Conservation (phyloP, 2,113 vertebrate genomes). For the Felis chaus region DNA sequence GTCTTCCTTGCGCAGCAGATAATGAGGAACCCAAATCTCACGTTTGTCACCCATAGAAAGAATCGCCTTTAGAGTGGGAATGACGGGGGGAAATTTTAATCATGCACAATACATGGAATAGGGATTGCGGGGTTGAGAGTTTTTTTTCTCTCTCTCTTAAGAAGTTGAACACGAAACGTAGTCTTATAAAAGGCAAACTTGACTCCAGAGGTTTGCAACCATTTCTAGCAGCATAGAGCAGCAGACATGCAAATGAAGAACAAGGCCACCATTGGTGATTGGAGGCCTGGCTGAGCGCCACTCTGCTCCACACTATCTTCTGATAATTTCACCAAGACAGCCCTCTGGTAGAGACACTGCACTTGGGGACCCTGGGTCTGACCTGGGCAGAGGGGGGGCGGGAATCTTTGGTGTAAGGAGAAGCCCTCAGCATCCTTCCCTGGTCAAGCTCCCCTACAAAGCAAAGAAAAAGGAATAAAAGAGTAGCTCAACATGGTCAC, state of each 20-base stretch:
- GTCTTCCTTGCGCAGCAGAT: background rate
- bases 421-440: background rate
- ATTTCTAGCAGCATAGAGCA: background rate
- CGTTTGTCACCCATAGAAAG: background rate
- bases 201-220: background rate
- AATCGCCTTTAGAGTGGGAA: background rate
- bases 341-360: background rate
- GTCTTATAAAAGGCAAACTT: background rate
- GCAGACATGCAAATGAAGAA: background rate
- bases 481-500: fast-evolving
- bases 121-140: background rate
- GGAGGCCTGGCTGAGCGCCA: background rate
- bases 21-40: background rate
- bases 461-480: background rate
- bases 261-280: too few relatives aligned
- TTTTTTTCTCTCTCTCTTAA: background rate
- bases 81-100: background rate
- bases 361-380: background rate
- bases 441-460: background rate
- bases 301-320: background rate
- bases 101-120: background rate
- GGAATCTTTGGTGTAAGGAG: background rate
- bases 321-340: background rate
- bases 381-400: too few relatives aligned
- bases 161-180: background rate